These are phyloP conservation scores for Phaonia tiefii DNA, from an alignment of 2,888 invertebrate genomes.

Conservation along the genomic window DNA sequence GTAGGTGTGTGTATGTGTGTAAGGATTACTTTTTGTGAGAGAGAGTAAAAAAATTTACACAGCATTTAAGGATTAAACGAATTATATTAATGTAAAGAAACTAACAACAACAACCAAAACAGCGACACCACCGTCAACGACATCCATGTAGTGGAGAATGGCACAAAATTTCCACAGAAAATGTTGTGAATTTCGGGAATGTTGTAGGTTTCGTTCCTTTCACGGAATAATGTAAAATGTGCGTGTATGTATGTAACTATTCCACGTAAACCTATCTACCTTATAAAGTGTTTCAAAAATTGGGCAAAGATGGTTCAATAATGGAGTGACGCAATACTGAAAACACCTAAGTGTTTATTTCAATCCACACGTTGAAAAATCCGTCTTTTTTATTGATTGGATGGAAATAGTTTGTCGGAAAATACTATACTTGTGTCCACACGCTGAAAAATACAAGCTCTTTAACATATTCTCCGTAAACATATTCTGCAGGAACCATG, in stretches of 20 bases:
- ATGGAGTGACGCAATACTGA: too few relatives aligned
- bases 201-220: not conserved
- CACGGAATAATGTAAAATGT: slow-evolving; percentile 46
- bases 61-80: slow-evolving; percentile 61
- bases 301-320: not conserved
- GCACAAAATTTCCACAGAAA: not conserved
- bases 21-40: not conserved
- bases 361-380: too few relatives aligned
- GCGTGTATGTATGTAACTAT: slow-evolving; percentile 40
- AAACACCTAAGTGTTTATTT: too few relatives aligned
- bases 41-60: slow-evolving; percentile 38
- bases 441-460: too few relatives aligned
- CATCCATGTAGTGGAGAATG: not conserved
- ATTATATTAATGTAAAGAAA: slow-evolving; percentile 41
- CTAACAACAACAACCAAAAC: slow-evolving; percentile 9
- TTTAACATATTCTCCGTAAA: too few relatives aligned
- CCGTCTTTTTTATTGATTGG: too few relatives aligned
- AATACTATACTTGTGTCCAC: too few relatives aligned
- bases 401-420: too few relatives aligned
- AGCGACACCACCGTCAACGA: not conserved
- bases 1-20: not conserved
- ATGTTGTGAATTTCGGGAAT: not conserved
- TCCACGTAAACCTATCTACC: slow-evolving; percentile 48
- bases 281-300: slow-evolving; percentile 55
- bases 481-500: too few relatives aligned